Conservation (phyloP, 2,888 invertebrate species). For the Ceriagrion tenellum region DNA sequence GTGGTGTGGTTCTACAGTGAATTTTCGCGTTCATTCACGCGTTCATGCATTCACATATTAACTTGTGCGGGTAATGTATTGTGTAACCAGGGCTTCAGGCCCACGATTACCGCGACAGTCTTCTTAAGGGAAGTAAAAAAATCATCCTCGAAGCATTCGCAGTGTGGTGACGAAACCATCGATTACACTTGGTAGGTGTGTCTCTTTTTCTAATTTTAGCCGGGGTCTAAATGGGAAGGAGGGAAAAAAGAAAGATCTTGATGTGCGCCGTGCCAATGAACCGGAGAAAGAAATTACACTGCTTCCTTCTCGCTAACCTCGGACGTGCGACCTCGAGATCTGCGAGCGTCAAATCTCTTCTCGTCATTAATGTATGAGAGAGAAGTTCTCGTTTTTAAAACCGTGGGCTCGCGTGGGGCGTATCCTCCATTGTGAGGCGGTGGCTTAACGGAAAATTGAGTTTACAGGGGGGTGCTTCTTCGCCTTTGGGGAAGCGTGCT, state of each 20-base stretch:
- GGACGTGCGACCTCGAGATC: neutral
- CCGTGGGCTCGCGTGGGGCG: neutral
- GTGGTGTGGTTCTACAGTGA: too few relatives aligned
- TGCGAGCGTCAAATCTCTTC: neutral
- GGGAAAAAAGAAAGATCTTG: neutral
- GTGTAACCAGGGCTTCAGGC: too few relatives aligned
- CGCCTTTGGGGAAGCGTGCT: neutral
- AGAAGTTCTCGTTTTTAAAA: neutral
- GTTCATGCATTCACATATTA: too few relatives aligned
- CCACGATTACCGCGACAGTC: too few relatives aligned
- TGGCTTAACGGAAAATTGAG: constrained; percentile 12
- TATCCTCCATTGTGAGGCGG: constrained; percentile 8
- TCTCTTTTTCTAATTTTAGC: neutral
- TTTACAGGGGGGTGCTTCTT: neutral
- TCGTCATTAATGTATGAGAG: neutral
- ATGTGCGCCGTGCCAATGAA: constrained; percentile 16
- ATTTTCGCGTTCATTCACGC: too few relatives aligned
- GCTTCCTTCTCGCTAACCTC: neutral
- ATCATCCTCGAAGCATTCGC: too few relatives aligned
- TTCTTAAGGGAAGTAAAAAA: too few relatives aligned
- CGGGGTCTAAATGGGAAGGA: neutral
- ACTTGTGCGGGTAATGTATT: too few relatives aligned
- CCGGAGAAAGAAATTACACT: neutral
- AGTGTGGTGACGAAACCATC: too few relatives aligned
- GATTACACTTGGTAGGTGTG: neutral